Evolutionary conservation across 1,140 invertebrate genomes (phyloP), one percentile per base, ranked within the genome.

Genomic region (Drosophila fuyamai): DNA sequence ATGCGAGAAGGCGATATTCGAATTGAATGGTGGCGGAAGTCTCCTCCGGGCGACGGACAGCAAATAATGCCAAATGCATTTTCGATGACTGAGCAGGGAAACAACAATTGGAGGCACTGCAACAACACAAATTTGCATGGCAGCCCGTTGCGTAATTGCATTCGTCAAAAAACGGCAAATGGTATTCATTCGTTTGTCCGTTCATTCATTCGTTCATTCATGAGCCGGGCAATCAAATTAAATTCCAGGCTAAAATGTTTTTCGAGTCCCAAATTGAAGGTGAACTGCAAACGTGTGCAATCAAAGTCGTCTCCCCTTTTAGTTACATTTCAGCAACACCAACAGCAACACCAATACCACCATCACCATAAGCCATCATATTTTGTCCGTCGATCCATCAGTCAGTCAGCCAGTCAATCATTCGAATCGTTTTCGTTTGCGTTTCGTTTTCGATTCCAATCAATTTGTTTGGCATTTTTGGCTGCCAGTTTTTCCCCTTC

Each of bases 381-480:
- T 76, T 57, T 76, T 44, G 41, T 63, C 60, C 44, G 36, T 6
- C 51, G 18, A 46, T 12, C 66, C 48, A 41, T 68, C 74, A 54
- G 53, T 44, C 71, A 63, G 77, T 75, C 82, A 81, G 74, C 50
- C 78, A 85, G 79, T 86, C 83, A 88, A 88, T 88, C 83, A 88
- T 88, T 89, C 79, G 84, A 88, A 88, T 89, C 84, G 83, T 88
- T 88, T 89, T 88, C 84, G 84, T 88, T 88, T 89, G 81, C 84
- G 79, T 88, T 88, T 79, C 83, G 84, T 83, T 89, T 88, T 88
- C 83, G 83, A 89, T 88, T 88, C 83, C 83, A 88, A 88, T 88
- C 83, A 88, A 88, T 88, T 88, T 88, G 83, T 89, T 88, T 88
- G 83, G 84, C 76, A 88, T 88, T 88, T 82, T 88, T 86, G 83